Conservation (phyloP, 2,888 invertebrate genomes). For the Sesamia inferens region DNA sequence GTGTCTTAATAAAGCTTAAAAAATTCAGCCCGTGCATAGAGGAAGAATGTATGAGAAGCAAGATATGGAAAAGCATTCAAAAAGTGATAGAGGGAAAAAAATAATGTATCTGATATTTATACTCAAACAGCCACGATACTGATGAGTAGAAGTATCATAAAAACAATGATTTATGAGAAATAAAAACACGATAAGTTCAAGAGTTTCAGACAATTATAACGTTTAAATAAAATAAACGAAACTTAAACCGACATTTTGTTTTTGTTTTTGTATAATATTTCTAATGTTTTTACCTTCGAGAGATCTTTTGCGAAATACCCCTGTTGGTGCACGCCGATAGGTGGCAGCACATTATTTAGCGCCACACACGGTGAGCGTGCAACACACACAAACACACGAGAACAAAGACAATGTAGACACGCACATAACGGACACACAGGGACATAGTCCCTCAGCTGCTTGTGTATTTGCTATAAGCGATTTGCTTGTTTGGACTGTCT, state of each 20-base stretch:
- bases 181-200: conserved; percentile 73
- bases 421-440: conserved; percentile 89
- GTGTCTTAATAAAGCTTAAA: conserved; percentile 87
- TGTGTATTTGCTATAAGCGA: conserved; percentile 89
- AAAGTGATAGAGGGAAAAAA: conserved; percentile 84
- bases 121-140: conserved; percentile 70
- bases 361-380: conserved; percentile 90
- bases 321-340: conserved; percentile 91
- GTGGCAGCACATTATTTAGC: conserved; percentile 87
- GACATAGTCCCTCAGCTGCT: conserved; percentile 84
- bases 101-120: conserved; percentile 80
- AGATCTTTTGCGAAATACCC: conserved; percentile 99
- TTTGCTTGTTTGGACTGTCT: conserved; percentile 67
- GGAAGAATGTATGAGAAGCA: conserved; percentile 88
- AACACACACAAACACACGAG: conserved; percentile 91
- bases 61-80: conserved; percentile 88
- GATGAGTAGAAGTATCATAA: conserved; percentile 82
- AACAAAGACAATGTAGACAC: conserved; percentile 90
- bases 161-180: conserved; percentile 80
- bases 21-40: conserved; percentile 89
- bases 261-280: conserved; percentile 81
- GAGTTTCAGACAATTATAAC: conserved; percentile 76
- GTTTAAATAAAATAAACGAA: conserved; percentile 76
- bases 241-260: conserved; percentile 84
- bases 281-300: conserved; percentile 96